Evolutionary conservation across 2,888 invertebrate species (phyloP), one percentile per base, ranked within the genome.

Genomic region (Busseola fusca): DNA sequence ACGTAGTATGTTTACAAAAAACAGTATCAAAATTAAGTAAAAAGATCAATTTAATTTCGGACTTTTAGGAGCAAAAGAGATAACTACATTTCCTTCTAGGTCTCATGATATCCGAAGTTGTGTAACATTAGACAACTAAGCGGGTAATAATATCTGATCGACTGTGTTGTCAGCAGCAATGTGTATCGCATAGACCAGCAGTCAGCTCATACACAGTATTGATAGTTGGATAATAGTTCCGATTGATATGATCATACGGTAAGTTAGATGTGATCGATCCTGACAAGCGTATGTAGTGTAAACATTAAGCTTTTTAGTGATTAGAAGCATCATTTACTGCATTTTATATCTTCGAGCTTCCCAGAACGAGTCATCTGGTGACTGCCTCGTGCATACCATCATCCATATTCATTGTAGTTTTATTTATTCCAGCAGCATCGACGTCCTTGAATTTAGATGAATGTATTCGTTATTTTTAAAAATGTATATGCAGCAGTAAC

Each of bases 251-350:
- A 88, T 87, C 87, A 82, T 89, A 93, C 93, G 95, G 95, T 95
- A 95, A 95, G 95, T 95, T 92, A 90, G 91, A 91, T 92, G 91
- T 93, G 86, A 90, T 89, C 89, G 88, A 89, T 88, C 86, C 87
- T 88, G 88, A 85, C 86, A 87, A 90, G 86, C 88, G 90, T 91
- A 86, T 84, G 94, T 94, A 94, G 94, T 93, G 89, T 92, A 91
- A 89, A 90, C 88, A 90, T 92, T 85, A 87, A 89, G 93, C 93
- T 94, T 94, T 89, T 93, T 95, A 95, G 94, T 89, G 75, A 86
- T 90, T 95, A 95, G 94, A 92, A 85, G 89, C 91, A 93, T 94
- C 93, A 93, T 92, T 83, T 87, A 89, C 83, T 89, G 91, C 91
- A 93, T 93, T 88, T 87, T 88, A 88, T 88, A 88, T 85, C 83